Base-by-base conservation (phyloP, 2,113 vertebrate genomes). In the Illadopsis cleaveri region DNA sequence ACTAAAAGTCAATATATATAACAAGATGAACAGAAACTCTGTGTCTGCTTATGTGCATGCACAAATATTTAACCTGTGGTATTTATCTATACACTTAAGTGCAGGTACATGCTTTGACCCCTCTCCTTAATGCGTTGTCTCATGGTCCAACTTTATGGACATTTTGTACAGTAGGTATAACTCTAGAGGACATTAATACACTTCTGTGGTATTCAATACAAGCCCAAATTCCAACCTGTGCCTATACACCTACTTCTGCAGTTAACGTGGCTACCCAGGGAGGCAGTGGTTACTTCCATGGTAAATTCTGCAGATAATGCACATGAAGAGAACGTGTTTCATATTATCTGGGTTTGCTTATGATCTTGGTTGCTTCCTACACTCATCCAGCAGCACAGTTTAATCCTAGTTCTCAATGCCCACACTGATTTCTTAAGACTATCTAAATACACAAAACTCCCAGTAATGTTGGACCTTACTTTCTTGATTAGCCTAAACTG, bases 211-310 rank as follows among this genome's bases (percentile, higher is more conserved):
- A 58, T 21, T 57, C 19, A 37, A 3, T 5, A 57, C 31, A 40
- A 70, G 31, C 7, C 45, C 57, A 48, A 45, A 88, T 66, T 66
- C 18, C 61, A 79, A 0, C 6, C 44, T 35, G 11, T 45, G 28
- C 15, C 15, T 54, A 4, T 11, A 38, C 15, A 85, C 14, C 9
- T 7, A 20, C 9, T 60, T 68, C 37, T 64, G 24, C 3, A 2
- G 20, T 60, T 47, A 80, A 72, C 1, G 3, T 44, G 24, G 30
- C 64, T 1, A 4, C 9, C 14, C 1, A 3, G 25, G 21, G 12
- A 51, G 47, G 23, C 24, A 42, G 11, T 19, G 20, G 12, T 51
- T 47, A 37, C 27, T 37, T 71, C 15, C 15, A 13, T 3, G 15
- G 28, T 45, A 60, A 90, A 82, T 45, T 50, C 44, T n/a, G 51